A percentile compares a stretch with the other conserved stretches of the same genome.
phyloP scores from a whole-genome alignment of 2,888 invertebrate genomes.

The Macroteleia sp. region DNA sequence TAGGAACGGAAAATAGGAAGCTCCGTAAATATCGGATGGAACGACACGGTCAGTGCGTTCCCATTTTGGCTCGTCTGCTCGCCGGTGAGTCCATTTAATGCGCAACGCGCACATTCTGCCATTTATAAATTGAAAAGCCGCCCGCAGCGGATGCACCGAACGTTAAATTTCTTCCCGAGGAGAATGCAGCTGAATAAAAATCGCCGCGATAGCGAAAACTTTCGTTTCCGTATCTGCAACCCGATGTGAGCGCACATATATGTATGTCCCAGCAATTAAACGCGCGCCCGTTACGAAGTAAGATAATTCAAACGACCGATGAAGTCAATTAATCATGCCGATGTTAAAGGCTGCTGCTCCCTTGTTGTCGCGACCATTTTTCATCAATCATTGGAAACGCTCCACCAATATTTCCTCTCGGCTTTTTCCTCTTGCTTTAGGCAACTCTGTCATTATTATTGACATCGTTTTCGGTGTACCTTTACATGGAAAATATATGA shows the following conservation, averaged over 20 bases:
- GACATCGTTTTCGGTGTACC: background rate
- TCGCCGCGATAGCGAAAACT: constrained; percentile 55
- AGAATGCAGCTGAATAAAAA: constrained; percentile 53
- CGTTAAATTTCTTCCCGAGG: constrained; percentile 57
- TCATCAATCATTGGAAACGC: constrained; percentile 14
- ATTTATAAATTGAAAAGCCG: constrained; percentile 65
- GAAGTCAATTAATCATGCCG: constrained; percentile 42
- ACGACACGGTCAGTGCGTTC: constrained; percentile 63
- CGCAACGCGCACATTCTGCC: constrained; percentile 61
- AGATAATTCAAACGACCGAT: constrained; percentile 43
- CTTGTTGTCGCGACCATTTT: constrained; percentile 14
- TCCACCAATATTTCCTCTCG: background rate
- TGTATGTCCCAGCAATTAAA: constrained; percentile 40
- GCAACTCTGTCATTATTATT: background rate
- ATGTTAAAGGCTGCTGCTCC: constrained; percentile 18
- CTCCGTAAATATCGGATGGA: constrained; percentile 55
- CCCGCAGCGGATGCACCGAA: constrained; percentile 59
- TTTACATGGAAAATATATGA: too few species aligned
- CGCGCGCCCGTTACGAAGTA: constrained; percentile 15
- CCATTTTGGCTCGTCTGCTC: constrained; percentile 54
- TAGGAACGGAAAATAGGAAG: constrained; percentile 36
- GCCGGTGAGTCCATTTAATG: constrained; percentile 58
- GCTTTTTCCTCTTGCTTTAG: too few species aligned
- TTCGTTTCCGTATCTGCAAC: constrained; percentile 48
- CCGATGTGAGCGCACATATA: background rate